Percentiles rank a stretch among this genome's conserved stretches.
phyloP scores from a whole-genome alignment of 2,888 invertebrate species.

The Silvanus unidentatus region DNA sequence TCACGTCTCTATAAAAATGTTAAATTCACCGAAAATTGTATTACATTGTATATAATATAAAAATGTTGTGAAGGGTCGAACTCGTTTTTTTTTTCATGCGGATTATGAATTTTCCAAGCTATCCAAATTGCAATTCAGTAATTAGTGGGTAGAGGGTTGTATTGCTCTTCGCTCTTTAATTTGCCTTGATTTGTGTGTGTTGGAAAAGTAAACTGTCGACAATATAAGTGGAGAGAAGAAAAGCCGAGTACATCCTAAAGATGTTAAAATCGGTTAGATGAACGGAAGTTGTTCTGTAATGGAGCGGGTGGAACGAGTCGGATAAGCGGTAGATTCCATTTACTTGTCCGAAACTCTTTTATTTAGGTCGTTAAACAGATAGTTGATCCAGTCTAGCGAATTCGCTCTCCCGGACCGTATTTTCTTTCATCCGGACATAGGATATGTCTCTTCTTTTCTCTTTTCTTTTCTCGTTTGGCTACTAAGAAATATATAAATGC shows the following conservation, averaged over 20 bases:
- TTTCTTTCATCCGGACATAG: slow-evolving; percentile 25
- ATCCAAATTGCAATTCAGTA: too few species aligned
- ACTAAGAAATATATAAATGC: too few species aligned
- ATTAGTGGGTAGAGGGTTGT: too few species aligned
- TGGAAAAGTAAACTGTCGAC: too few species aligned
- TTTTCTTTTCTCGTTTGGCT: too few species aligned
- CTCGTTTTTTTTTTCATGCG: too few species aligned
- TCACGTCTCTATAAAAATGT: too few species aligned
- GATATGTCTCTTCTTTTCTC: slow-evolving; percentile 3
- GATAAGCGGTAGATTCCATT: slow-evolving; percentile 45
- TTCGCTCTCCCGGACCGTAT: slow-evolving; percentile 12
- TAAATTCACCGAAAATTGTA: too few species aligned
- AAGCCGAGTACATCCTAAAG: slow-evolving; percentile 37
- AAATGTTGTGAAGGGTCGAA: too few species aligned
- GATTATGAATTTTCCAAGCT: too few species aligned
- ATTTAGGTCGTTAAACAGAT: slow-evolving; percentile 45
- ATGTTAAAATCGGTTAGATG: slow-evolving; percentile 39
- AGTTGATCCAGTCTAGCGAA: slow-evolving; percentile 34
- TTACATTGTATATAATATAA: too few species aligned
- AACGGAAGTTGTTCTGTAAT: slow-evolving; percentile 35
- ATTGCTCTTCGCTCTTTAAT: slow-evolving; percentile 3
- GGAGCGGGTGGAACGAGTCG: slow-evolving; percentile 34
- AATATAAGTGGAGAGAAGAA: slow-evolving; percentile 31
- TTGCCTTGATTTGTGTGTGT: background rate
- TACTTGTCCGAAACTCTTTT: slow-evolving; percentile 45